Evolutionary conservation across 2,113 vertebrate species (phyloP).

Genomic region (Pseudorhombus dupliciocellatus): DNA sequence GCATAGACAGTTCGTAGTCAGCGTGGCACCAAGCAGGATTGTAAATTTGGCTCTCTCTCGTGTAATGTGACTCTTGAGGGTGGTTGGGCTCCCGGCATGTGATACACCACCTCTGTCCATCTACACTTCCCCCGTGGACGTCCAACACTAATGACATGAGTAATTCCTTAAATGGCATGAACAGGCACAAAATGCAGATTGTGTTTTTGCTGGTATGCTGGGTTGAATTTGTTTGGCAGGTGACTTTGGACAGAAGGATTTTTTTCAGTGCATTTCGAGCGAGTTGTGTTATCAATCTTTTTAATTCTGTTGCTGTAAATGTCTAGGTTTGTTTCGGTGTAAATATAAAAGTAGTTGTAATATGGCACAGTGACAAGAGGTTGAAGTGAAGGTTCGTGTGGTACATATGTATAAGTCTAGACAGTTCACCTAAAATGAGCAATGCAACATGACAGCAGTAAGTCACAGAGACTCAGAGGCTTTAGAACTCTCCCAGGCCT

Average conservation of each 20-base stretch:
- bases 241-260: not conserved
- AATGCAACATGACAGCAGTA: slow-evolving; percentile 49
- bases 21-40: slow-evolving; percentile 43
- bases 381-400: not conserved
- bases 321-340: not conserved
- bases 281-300: not conserved
- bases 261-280: not conserved
- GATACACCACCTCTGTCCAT: slow-evolving; percentile 36
- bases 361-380: not conserved
- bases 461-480: slow-evolving; percentile 26
- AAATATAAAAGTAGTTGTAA: too few relatives aligned
- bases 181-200: not conserved
- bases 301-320: not conserved
- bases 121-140: slow-evolving; percentile 16
- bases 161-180: slow-evolving; percentile 15
- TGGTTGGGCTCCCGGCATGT: slow-evolving; percentile 43
- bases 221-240: not conserved
- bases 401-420: not conserved
- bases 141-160: slow-evolving; percentile 27
- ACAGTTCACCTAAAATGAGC: slow-evolving; percentile 4
- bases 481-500: slow-evolving; percentile 50
- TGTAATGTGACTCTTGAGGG: slow-evolving; percentile 60
- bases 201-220: not conserved
- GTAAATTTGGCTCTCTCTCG: slow-evolving; percentile 57
- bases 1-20: slow-evolving; percentile 52